Conservation (phyloP, 1,140 invertebrate species). For the Idris sp. region DNA sequence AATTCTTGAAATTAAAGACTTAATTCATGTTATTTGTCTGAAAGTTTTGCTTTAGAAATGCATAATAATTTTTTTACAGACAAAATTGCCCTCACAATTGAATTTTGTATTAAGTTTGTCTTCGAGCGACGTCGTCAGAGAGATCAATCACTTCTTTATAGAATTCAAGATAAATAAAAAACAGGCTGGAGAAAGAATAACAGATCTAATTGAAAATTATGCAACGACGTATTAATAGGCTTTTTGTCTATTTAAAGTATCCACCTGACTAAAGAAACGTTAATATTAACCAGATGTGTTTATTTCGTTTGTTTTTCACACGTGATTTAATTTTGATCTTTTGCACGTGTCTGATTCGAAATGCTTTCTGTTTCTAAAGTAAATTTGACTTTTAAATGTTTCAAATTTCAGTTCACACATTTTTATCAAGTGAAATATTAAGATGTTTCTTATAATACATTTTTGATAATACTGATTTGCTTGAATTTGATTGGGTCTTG, state of each 20-base stretch:
- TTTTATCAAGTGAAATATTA: too few species aligned
- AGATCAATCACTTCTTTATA: slow-evolving; percentile 25
- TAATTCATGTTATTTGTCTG: too few species aligned
- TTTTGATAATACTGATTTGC: too few species aligned
- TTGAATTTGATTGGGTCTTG: too few species aligned
- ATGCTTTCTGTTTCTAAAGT: too few species aligned
- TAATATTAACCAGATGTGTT: slow-evolving; percentile 1
- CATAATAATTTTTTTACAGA: too few species aligned
- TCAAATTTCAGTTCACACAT: too few species aligned
- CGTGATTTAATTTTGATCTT: slow-evolving; percentile 9
- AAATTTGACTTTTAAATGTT: too few species aligned
- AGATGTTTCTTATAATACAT: too few species aligned
- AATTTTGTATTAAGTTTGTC: background rate
- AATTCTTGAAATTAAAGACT: too few species aligned
- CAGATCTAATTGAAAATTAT: slow-evolving; percentile 16
- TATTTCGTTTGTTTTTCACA: slow-evolving; percentile 2
- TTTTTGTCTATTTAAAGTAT: slow-evolving; percentile 6
- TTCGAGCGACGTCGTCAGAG: slow-evolving; percentile 13
- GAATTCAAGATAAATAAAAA: background rate
- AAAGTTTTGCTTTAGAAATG: too few species aligned
- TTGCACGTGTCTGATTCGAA: too few species aligned
- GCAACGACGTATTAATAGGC: slow-evolving; percentile 19
- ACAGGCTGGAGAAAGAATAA: slow-evolving; percentile 15
- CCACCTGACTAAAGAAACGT: slow-evolving; percentile 16
- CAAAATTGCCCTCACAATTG: background rate